Base-by-base conservation (phyloP, 2,113 vertebrate genomes). In the Tragelaphus strepsiceros region DNA sequence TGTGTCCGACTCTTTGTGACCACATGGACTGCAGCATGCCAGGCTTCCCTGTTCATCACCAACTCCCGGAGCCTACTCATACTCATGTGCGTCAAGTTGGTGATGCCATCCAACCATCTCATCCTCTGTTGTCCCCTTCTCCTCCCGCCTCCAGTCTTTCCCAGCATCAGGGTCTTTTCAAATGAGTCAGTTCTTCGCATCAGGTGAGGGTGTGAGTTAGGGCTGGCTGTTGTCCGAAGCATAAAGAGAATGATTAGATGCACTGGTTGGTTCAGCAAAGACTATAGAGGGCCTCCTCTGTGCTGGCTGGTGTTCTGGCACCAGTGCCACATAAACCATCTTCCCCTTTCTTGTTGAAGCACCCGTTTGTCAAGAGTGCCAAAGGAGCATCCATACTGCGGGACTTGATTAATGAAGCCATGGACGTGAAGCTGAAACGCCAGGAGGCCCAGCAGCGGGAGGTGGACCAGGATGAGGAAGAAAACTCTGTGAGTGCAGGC, bases 381-480 rank as follows among this genome's bases (percentile, higher is more conserved):
- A 99, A 99, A 98, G 99, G 99, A 94, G 99, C 98, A 39, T 99
- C 99, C 35, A 99, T 99, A 93, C 98, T 99, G 89, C 97, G 99
- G 64, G 99, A 99, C 46, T 96, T 99, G 98, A 99, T 99, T 97
- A 99, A 99, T 0, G 99, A 99, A 85, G 99, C 99, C 67, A 99
- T 99, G 99, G 99, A 99, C 71, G 99, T 99, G 98, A 99, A 99
- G 93, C 98, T 99, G 97, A 99, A 99, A 98, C 99, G 98, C 59
- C 99, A 99, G 19, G 99, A 99, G 98, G 99, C 98, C 0, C 99
- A 99, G 4, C 99, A 99, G 95, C 98, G 99, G 30, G 99, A 99
- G 2, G 98, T 99, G 43, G 99, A 99, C 54, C 99, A 99, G 21
- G 99, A 99, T 0, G 99, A 99, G 0, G 99, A 99, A 0, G 99